These are phyloP conservation scores for Lepeophtheirus nordmannii DNA, from an alignment of 2,888 invertebrate genomes.

Conservation along the genomic window DNA sequence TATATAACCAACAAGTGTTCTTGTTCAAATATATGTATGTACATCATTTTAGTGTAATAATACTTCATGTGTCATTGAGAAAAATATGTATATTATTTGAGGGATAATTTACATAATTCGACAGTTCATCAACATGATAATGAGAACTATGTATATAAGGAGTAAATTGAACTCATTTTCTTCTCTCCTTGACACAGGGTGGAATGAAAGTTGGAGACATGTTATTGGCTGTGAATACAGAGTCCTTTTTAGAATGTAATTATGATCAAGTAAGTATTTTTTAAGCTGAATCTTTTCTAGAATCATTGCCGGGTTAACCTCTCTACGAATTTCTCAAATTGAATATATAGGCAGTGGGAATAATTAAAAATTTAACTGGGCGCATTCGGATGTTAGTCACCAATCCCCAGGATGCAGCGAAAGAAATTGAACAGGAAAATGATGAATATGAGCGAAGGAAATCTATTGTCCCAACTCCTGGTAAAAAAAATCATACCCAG, in stretches of 20 bases:
- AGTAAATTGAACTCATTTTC: too few species aligned
- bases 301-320: not conserved
- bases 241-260: slow-evolving; percentile 17
- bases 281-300: not conserved
- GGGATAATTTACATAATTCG: too few species aligned
- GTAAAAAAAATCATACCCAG: not conserved
- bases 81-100: too few species aligned
- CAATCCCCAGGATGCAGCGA: slow-evolving; percentile 20
- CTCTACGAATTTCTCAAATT: not conserved
- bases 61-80: too few species aligned
- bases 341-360: not conserved
- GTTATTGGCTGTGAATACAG: slow-evolving; percentile 23
- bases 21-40: too few species aligned
- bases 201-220: slow-evolving; percentile 24
- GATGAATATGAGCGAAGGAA: not conserved
- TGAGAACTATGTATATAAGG: too few species aligned
- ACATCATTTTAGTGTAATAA: too few species aligned
- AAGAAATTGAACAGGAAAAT: not conserved
- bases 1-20: too few species aligned
- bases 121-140: too few species aligned
- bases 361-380: slow-evolving; percentile 19
- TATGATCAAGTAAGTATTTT: slow-evolving; percentile 17
- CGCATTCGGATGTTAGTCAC: slow-evolving; percentile 16
- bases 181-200: not conserved
- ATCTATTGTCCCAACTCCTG: not conserved